Base-by-base conservation (phyloP, 2,888 invertebrate genomes). In the Trissolcus brochymenae region DNA sequence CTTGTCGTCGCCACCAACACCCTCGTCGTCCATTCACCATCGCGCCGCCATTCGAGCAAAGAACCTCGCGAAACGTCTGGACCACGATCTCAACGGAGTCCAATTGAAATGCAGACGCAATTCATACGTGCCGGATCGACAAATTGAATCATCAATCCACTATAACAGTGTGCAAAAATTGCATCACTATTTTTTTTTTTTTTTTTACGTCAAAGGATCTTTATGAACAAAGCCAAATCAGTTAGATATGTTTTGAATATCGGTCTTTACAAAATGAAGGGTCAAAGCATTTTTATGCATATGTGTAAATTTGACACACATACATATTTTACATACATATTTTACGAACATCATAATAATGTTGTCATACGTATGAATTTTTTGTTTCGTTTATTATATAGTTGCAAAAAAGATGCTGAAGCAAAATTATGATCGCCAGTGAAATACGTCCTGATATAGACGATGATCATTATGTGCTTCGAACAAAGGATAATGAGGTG, bases 401-500 rank as follows among this genome's bases (percentile, higher is more conserved):
- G 19, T 19, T 35, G n/a, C n/a, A 1, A 35, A 11, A 7, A 35
- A 46, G 59, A 74, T 65, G 56, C 59, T 78, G 75, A 79, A 81
- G n/a, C 79, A 78, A 81, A 77, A 72, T 81, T 78, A 81, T 81
- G 79, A 74, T 80, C 9, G 6, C 35, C 35, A 9, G 9, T 66
- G 66, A 79, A 67, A 75, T 57, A 54, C 67, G 68, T 70, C 72
- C 49, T 68, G 65, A 25, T 6, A 70, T 21, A 54, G 74, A 76
- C 54, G 55, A 64, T 50, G 65, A 55, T 77, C 49, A 41, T 70
- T 76, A 35, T 1, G 35, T 11, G 0, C 74, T 78, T 67, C 75
- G 81, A 82, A 84, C 82, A 81, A 83, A 85, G 85, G 85, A 87
- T 87, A 88, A 87, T 87, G 86, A 87, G 86, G 85, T 84, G 86